Evolutionary conservation across 2,113 vertebrate genomes (phyloP).

Genomic region (Symphodus melops): DNA sequence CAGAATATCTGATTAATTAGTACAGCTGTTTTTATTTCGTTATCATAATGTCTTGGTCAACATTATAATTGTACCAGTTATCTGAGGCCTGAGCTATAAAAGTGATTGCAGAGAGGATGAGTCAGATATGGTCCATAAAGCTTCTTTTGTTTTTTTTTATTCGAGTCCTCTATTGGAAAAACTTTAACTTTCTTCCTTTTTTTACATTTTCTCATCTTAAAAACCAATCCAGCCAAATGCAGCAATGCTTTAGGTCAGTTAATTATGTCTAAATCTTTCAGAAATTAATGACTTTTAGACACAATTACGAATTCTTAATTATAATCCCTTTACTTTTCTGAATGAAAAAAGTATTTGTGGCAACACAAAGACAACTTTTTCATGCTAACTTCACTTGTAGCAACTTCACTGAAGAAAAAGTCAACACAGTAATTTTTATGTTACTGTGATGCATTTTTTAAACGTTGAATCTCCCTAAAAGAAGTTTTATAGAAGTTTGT

Average conservation of each 20-base stretch:
- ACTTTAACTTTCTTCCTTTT: too few species aligned
- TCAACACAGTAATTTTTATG: too few species aligned
- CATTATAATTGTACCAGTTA: background rate
- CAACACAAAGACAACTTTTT: too few species aligned
- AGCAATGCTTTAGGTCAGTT: background rate
- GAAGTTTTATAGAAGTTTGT: too few species aligned
- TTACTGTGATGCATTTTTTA: too few species aligned
- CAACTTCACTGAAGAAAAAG: too few species aligned
- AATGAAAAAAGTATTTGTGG: too few species aligned
- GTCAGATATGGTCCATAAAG: background rate
- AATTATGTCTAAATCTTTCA: background rate
- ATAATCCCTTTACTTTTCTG: too few species aligned
- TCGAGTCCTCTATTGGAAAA: background rate
- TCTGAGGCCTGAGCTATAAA: background rate
- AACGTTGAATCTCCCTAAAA: too few species aligned
- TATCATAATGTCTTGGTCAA: background rate
- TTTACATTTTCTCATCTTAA: too few species aligned
- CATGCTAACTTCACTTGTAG: too few species aligned
- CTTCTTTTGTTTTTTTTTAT: background rate
- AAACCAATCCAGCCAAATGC: background rate
- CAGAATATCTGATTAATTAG: background rate
- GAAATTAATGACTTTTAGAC: background rate
- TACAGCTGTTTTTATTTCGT: background rate
- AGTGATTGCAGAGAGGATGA: background rate
- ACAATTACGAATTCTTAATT: background rate